These are phyloP conservation scores for Andinoacara biseriatus DNA, from an alignment of 2,113 vertebrate genomes.

Conservation along the genomic window DNA sequence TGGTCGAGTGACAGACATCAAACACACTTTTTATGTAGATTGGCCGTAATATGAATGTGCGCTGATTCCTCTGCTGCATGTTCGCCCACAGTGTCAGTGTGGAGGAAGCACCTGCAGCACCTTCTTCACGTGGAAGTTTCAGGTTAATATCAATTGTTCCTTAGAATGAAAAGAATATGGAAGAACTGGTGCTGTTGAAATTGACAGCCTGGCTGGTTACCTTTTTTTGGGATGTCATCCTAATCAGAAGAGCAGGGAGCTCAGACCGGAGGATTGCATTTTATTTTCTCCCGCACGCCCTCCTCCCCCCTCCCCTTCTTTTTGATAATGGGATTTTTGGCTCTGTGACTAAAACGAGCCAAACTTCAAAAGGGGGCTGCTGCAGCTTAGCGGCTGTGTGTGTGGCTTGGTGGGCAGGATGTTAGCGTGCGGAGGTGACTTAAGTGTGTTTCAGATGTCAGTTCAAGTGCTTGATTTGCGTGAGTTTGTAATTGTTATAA, in stretches of 20 bases:
- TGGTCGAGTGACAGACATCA: not conserved
- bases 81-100: not conserved
- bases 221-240: not conserved
- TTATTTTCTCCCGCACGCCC: not conserved
- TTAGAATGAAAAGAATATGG: not conserved
- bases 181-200: not conserved
- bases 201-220: not conserved
- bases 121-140: not conserved
- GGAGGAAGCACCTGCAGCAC: not conserved
- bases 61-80: not conserved
- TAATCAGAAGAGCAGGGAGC: constrained; percentile 18
- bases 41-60: not conserved
- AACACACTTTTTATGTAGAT: not conserved
- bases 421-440: not conserved
- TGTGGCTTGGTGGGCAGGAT: not conserved
- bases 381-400: constrained; percentile 23
- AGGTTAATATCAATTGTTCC: not conserved
- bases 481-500: not conserved
- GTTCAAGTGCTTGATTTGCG: not conserved
- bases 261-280: constrained; percentile 18
- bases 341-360: constrained; percentile 42
- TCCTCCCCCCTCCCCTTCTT: not conserved
- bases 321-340: constrained; percentile 46
- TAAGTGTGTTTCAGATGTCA: not conserved
- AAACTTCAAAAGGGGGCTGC: constrained; percentile 45